Base-by-base conservation (phyloP, 2,888 invertebrate species). In the Hesperia comma region DNA sequence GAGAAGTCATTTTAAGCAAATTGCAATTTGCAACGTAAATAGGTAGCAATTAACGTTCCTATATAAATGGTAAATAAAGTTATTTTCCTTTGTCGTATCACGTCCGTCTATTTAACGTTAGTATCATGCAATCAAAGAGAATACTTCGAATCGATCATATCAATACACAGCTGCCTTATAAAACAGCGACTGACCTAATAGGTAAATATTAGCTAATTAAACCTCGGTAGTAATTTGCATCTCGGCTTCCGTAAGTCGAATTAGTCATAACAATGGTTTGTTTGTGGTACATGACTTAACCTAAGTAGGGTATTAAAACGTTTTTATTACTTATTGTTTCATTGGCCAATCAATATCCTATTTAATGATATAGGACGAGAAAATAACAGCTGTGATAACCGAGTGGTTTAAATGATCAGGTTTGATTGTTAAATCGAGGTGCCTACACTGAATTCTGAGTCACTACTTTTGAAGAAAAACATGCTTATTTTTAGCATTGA, bases 181-280 rank as follows among this genome's bases (percentile, higher is more conserved):
- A 17, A 62, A 14, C 17, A 19, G 12, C 41, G 21, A 43, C 3
- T 46, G 15, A 41, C 41, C 32, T 55, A 17, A 55, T 49, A 19
- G 49, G 55, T 55, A 55, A 55, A 63, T 63, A 63, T 63, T 56
- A 49, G 37, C 21, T 57, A 56, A 56, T 56, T 63, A 46, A 6
- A 46, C 33, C 33, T 14, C 26, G 2, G 32, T 54, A 43, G 19
- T 17, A 33, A 63, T 53, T 56, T 63, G 56, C 63, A 57, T 63
- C 7, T 49, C 40, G 57, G 21, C 63, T 40, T 46, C 57, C 26
- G 17, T 33, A 61, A 3, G 6, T n/a, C 26, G 17, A 37, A 21
- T 15, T 55, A 56, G 37, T 63, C 14, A 51, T 51, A 17, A 57
- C 63, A 63, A 63, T 57, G 63, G 26, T 49, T 51, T 49, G 2